Evolutionary conservation across 1,140 invertebrate genomes (phyloP).

Genomic region (Coptotermes formosanus): DNA sequence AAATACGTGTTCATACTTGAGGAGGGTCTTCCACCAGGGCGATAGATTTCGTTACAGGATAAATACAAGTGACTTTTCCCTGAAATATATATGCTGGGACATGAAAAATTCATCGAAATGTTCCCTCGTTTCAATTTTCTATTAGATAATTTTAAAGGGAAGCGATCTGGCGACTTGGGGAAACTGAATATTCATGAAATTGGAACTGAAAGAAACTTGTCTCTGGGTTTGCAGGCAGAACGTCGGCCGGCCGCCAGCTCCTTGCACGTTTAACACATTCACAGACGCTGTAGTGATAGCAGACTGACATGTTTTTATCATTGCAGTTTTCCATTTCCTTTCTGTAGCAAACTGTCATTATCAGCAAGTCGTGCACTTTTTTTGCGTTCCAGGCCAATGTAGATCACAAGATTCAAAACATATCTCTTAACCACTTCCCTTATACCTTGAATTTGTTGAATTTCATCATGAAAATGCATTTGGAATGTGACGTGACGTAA

Average conservation of each 20-base stretch:
- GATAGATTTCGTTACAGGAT: not conserved
- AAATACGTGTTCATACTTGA: not conserved
- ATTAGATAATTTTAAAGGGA: conserved; percentile 32
- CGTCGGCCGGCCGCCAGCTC: not conserved
- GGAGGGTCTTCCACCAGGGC: not conserved
- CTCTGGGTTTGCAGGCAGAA: not conserved
- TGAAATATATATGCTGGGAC: conserved; percentile 24
- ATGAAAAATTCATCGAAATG: conserved; percentile 33
- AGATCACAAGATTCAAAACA: too few relatives aligned
- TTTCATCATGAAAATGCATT: too few relatives aligned
- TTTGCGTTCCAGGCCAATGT: too few relatives aligned
- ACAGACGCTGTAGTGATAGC: too few relatives aligned
- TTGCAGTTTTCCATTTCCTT: too few relatives aligned
- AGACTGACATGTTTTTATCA: too few relatives aligned
- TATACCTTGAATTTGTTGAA: too few relatives aligned
- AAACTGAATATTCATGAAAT: conserved; percentile 30
- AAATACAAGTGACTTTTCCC: conserved; percentile 13
- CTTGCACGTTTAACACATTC: not conserved
- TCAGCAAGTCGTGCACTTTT: too few relatives aligned
- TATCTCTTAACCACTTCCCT: too few relatives aligned
- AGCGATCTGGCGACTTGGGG: conserved; percentile 18
- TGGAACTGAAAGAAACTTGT: not conserved
- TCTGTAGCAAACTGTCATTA: too few relatives aligned
- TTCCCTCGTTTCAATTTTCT: conserved; percentile 33
- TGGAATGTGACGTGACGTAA: too few relatives aligned